Conservation (phyloP, 2,797 vertebrate species). For the Protonibea diacanthus region DNA sequence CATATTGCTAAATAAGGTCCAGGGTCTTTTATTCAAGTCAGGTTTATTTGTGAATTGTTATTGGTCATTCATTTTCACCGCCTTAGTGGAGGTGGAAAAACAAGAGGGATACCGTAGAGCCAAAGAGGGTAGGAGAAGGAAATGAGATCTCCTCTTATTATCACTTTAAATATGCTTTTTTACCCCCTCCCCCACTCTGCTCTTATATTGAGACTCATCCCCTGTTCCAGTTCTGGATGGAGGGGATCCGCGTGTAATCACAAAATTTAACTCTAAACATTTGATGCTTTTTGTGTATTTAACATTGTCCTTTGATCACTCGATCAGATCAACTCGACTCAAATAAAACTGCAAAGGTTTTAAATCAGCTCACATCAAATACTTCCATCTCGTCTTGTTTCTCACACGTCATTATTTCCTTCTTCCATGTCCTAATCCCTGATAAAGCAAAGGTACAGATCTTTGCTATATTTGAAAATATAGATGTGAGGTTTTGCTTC, state of each 20-base stretch:
- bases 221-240: conserved; percentile 20
- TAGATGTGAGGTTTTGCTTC: conserved; percentile 20
- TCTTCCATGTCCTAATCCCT: not conserved
- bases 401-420: not conserved
- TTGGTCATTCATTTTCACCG: not conserved
- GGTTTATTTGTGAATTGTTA: not conserved
- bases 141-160: not conserved
- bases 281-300: conserved; percentile 11
- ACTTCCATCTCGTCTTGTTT: not conserved
- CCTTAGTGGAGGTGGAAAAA: not conserved
- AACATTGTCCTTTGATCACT: conserved; percentile 13
- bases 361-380: not conserved
- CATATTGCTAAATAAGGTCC: not conserved
- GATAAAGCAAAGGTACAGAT: conserved; percentile 4
- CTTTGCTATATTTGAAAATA: conserved; percentile 22
- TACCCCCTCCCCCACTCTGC: not conserved
- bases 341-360: not conserved
- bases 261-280: conserved; percentile 33
- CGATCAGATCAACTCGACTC: conserved; percentile 6
- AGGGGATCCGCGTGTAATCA: conserved; percentile 25
- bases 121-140: conserved; percentile 31
- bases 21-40: not conserved
- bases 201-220: conserved; percentile 40
- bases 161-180: not conserved
- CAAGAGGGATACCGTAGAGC: not conserved